Percentiles rank a stretch among this genome's conserved stretches.
These are phyloP conservation scores for Triplophysa yarkandensis DNA, from an alignment of 2,797 vertebrate species.

Conservation along the genomic window DNA sequence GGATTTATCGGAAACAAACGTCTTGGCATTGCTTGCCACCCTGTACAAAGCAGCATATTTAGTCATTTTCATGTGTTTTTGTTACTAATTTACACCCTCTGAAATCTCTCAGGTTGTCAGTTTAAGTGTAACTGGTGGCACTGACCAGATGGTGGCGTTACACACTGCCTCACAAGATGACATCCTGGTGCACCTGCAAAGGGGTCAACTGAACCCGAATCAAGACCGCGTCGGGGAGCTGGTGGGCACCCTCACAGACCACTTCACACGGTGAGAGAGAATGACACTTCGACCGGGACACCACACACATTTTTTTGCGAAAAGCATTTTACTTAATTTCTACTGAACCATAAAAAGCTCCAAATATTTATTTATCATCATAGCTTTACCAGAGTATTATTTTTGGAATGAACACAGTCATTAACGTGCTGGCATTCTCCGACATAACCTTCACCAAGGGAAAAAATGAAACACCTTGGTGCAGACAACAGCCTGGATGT, in stretches of 20 bases:
- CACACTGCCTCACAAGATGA: slow-evolving; percentile 79
- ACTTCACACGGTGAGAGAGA: slow-evolving; percentile 79
- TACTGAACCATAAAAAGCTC: not conserved
- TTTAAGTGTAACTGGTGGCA: slow-evolving; percentile 82
- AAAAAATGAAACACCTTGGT: slow-evolving; percentile 4
- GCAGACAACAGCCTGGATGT: slow-evolving; percentile 42
- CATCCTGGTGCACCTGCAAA: slow-evolving; percentile 82
- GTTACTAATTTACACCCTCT: not conserved
- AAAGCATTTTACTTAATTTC: too few relatives aligned
- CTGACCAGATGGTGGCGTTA: slow-evolving; percentile 87
- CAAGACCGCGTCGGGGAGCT: slow-evolving; percentile 86
- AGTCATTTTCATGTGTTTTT: not conserved
- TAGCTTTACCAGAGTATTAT: too few relatives aligned
- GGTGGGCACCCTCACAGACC: slow-evolving; percentile 81
- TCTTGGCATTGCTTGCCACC: not conserved
- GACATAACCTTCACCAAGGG: slow-evolving; percentile 22
- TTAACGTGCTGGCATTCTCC: slow-evolving; percentile 28
- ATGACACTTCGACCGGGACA: not conserved
- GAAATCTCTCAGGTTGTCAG: slow-evolving; percentile 78
- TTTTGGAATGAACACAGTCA: not conserved
- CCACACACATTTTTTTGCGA: not conserved
- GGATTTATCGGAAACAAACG: not conserved
- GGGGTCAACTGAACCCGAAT: slow-evolving; percentile 68
- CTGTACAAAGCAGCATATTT: not conserved
- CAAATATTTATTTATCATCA: not conserved